phyloP scores from a whole-genome alignment of 2,797 vertebrate genomes.

The Sebastes variabilis region DNA sequence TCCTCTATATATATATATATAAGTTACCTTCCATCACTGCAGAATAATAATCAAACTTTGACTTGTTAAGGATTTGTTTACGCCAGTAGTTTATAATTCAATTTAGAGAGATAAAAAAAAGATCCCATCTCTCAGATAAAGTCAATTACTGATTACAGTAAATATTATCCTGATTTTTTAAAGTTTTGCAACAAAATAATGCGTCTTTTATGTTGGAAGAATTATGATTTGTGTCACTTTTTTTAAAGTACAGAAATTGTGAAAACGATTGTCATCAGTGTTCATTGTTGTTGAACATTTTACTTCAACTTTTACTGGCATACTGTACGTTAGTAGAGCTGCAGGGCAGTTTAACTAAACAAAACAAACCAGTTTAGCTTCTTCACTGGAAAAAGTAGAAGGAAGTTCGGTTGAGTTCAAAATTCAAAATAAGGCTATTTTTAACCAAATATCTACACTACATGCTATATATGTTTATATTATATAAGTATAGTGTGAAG shows the following conservation, averaged over 20 bases:
- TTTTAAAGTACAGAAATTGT: too few species aligned
- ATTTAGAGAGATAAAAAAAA: too few species aligned
- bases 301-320: not conserved
- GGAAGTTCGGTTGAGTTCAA: too few species aligned
- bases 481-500: not conserved
- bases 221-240: too few species aligned
- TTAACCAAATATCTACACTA: not conserved
- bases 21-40: not conserved
- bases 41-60: rapidly evolving
- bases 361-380: not conserved
- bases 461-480: rapidly evolving
- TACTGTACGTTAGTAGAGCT: too few species aligned
- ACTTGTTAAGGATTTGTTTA: not conserved
- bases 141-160: too few species aligned
- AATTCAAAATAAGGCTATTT: not conserved
- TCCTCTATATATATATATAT: not conserved
- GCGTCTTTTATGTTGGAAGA: too few species aligned
- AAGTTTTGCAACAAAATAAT: not conserved
- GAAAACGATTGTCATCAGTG: too few species aligned
- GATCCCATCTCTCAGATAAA: too few species aligned
- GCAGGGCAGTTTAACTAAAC: not conserved
- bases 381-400: not conserved
- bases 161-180: too few species aligned
- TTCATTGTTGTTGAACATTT: too few species aligned
- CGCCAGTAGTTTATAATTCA: too few species aligned